Conservation (phyloP, 1,140 invertebrate species). For the Lordiphosa collinella region DNA sequence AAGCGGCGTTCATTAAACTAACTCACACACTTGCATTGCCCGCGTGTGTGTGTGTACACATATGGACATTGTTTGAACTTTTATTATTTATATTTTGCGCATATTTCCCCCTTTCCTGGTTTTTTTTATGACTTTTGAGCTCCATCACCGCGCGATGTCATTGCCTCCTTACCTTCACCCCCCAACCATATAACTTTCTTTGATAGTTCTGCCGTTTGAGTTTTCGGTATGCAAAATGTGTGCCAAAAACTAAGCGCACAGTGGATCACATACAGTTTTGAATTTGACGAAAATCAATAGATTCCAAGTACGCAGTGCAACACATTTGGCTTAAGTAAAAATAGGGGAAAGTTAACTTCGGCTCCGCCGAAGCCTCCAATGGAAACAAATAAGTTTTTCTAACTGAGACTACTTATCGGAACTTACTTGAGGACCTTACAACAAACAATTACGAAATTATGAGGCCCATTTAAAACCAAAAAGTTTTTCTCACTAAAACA, state of each 20-base stretch:
- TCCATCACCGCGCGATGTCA: constrained; percentile 15
- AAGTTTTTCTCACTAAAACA: too few relatives aligned
- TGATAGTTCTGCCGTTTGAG: constrained; percentile 56
- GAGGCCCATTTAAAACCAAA: too few relatives aligned
- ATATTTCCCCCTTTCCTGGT: constrained; percentile 29
- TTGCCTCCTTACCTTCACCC: neutral
- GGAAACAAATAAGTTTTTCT: too few relatives aligned
- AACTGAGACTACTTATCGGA: too few relatives aligned
- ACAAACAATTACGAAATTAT: too few relatives aligned
- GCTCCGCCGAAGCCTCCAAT: too few relatives aligned
- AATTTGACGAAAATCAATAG: neutral
- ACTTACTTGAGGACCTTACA: too few relatives aligned
- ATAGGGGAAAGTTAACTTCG: too few relatives aligned
- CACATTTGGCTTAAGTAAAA: too few relatives aligned
- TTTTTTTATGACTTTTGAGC: constrained; percentile 32
- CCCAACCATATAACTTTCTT: constrained; percentile 12
- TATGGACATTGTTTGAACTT: constrained; percentile 15
- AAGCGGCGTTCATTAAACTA: constrained; percentile 61
- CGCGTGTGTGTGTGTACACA: constrained; percentile 16
- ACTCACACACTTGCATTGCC: constrained; percentile 13
- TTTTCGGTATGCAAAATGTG: constrained; percentile 72
- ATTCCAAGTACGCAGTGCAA: neutral
- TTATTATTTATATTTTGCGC: constrained; percentile 51
- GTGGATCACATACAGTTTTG: neutral
- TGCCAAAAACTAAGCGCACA: constrained; percentile 44